Evolutionary conservation across 2,113 vertebrate species (phyloP).

Genomic region (Apus apus): DNA sequence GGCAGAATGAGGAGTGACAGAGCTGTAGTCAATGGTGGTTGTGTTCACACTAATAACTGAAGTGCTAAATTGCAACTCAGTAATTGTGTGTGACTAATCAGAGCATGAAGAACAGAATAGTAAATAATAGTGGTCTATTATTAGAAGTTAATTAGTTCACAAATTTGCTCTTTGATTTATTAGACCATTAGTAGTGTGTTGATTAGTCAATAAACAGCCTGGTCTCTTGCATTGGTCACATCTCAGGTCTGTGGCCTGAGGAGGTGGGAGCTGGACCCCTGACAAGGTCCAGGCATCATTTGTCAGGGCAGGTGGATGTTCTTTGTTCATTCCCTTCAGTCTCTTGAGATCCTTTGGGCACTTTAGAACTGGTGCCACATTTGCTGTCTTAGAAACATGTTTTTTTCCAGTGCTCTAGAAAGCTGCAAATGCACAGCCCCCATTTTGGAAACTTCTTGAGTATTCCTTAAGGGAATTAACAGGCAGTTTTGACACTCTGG

Average conservation of each 20-base stretch:
- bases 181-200: not conserved
- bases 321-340: not conserved
- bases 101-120: not conserved
- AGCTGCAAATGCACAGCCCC: not conserved
- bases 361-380: not conserved
- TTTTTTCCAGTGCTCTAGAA: not conserved
- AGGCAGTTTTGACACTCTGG: not conserved
- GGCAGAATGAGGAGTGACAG: not conserved
- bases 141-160: not conserved
- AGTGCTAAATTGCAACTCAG: not conserved
- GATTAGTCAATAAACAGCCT: not conserved
- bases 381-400: not conserved
- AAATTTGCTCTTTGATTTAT: not conserved
- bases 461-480: not conserved
- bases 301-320: not conserved
- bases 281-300: not conserved
- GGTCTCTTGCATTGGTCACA: not conserved
- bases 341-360: rapidly evolving
- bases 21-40: not conserved
- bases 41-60: not conserved
- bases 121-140: not conserved
- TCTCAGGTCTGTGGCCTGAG: not conserved
- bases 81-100: not conserved
- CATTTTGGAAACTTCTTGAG: not conserved
- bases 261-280: not conserved